phyloP scores from a whole-genome alignment of 1,140 invertebrate genomes.

The Panagrolaimus sp. region DNA sequence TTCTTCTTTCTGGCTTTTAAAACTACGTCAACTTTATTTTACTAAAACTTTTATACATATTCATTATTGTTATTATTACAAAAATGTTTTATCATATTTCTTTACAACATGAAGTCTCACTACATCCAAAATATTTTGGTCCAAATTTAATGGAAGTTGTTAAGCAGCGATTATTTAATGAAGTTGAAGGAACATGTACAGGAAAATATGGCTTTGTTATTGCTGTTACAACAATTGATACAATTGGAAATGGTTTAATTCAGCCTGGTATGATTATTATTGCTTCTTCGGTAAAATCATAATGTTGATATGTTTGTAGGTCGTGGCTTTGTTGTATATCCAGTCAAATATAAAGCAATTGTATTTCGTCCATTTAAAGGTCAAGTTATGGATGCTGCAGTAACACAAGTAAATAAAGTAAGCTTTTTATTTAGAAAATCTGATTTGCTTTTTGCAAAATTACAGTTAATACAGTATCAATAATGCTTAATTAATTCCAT shows the following conservation, averaged over 20 bases:
- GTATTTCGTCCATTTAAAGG: conserved; percentile 99
- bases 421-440: too few relatives aligned
- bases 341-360: conserved; percentile 98
- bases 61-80: too few relatives aligned
- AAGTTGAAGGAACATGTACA: conserved; percentile 98
- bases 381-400: conserved; percentile 95
- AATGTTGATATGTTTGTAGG: conserved; percentile 38
- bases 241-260: conserved; percentile 92
- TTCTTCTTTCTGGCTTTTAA: too few relatives aligned
- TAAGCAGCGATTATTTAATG: conserved; percentile 93
- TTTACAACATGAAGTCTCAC: conserved; percentile 91
- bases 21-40: too few relatives aligned
- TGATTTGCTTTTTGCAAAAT: too few relatives aligned
- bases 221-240: conserved; percentile 97
- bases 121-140: conserved; percentile 97
- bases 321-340: conserved; percentile 95
- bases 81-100: conserved; percentile 67
- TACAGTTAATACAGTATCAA: too few relatives aligned
- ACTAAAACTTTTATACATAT: too few relatives aligned
- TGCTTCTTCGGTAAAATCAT: too few relatives aligned
- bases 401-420: conserved; percentile 74
- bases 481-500: too few relatives aligned
- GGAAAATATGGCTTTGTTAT: conserved; percentile 99
- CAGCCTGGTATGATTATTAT: conserved; percentile 76
- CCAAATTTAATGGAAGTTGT: conserved; percentile 93